Evolutionary conservation across 2,797 vertebrate species (phyloP).

Genomic region (Botia almorhae): DNA sequence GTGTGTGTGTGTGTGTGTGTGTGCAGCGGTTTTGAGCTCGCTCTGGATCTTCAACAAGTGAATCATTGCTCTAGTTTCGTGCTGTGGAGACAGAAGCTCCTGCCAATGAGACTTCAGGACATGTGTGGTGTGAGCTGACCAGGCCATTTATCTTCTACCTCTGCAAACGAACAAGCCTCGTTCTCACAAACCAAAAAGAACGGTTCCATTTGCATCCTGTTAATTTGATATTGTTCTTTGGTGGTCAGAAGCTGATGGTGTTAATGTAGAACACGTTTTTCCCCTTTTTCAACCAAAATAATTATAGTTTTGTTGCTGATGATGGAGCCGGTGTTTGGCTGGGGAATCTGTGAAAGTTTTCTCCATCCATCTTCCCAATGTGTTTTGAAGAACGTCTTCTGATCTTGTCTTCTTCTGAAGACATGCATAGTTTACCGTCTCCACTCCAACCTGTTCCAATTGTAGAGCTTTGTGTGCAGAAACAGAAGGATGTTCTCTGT

Average conservation of each 20-base stretch:
- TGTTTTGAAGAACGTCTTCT: constrained; percentile 2
- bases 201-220: neutral
- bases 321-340: neutral
- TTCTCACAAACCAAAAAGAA: neutral
- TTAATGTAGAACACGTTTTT: constrained; percentile 12
- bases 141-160: constrained; percentile 35
- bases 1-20: too few species aligned
- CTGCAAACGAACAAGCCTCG: neutral
- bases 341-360: neutral
- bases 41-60: constrained; percentile 38
- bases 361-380: neutral
- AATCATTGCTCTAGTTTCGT: constrained; percentile 54
- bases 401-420: constrained; percentile 67
- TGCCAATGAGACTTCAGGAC: constrained; percentile 36
- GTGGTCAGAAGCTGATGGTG: neutral
- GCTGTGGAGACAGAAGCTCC: constrained; percentile 44
- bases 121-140: constrained; percentile 42
- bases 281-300: neutral
- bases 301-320: neutral
- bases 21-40: constrained; percentile 2
- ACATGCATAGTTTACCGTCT: constrained; percentile 62
- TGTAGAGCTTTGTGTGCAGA: neutral
- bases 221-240: constrained; percentile 13
- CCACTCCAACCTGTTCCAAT: neutral
- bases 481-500: constrained; percentile 33